Evolutionary conservation across 2,888 invertebrate genomes (phyloP), one percentile per base, ranked within the genome.

Genomic region (Lingula anatina): DNA sequence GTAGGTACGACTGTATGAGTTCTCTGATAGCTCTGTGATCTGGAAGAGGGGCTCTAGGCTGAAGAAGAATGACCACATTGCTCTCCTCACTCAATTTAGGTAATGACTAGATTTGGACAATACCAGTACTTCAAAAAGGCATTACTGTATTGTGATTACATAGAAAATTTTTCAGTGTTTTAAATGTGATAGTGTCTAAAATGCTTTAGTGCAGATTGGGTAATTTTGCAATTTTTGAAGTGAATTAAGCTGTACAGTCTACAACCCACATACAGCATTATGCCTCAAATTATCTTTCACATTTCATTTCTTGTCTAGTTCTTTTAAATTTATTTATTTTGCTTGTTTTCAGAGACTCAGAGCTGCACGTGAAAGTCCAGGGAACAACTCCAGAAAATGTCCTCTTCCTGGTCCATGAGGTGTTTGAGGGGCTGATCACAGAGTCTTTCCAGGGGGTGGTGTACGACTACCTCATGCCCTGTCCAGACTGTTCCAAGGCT

Each of bases 1-100:
- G 5, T 57, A 72, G 70, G 71, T 70, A n/a, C 56, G 76, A 28
- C 61, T 75, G 44, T 67, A 70, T 53, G 65, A 71, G 53, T 74
- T 68, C 55, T 66, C 69, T n/a, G 71, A 73, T 47, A 64, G 62
- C 18, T 60, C 68, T 15, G 50, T 64, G 37, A 64, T 76, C 44
- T 76, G 76, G 76, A 76, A 75, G 57, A 68, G 66, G 43, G 76
- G 76, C 4, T 71, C 71, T n/a, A 54, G 71, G 42, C 59, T 76
- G 43, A 65, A 63, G 54, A 76, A 76, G 50, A 75, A 75, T 49
- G 54, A 64, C 38, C 74, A 76, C 53, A 54, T 61, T 15, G 74
- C 73, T 18, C 51, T 75, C 3, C 53, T 76, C 31, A 56, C 65
- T n/a, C 73, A 75, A 47, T 62, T 57, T 23, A 62, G 62, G 67